Conservation (phyloP, 2,797 vertebrate genomes). For the Microhierax caerulescens region DNA sequence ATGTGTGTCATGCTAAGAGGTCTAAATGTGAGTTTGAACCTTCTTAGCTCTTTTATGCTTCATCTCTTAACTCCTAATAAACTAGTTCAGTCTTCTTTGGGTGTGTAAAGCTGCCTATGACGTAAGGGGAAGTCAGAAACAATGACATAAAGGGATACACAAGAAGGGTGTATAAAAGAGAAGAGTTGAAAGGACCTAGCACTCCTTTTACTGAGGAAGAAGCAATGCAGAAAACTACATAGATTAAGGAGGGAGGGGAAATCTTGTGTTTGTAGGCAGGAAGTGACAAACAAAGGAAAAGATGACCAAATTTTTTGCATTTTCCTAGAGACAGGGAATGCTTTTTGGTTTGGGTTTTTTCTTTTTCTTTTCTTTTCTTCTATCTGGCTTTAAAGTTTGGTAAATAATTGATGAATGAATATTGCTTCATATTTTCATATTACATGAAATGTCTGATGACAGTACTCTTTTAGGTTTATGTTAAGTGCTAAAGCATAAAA, state of each 20-base stretch:
- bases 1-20: neutral
- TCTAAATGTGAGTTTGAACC: neutral
- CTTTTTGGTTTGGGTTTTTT: neutral
- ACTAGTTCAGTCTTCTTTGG: neutral
- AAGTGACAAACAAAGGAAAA: neutral
- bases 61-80: neutral
- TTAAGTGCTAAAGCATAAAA: neutral
- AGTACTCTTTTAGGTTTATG: neutral
- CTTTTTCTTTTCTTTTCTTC: accelerated
- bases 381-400: neutral
- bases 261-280: neutral
- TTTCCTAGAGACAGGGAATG: neutral
- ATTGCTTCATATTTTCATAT: neutral
- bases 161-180: neutral
- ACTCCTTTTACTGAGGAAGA: neutral
- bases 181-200: neutral
- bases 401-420: neutral
- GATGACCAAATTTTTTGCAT: neutral
- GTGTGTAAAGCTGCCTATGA: neutral
- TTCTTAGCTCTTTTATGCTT: neutral
- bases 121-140: neutral
- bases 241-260: neutral
- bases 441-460: neutral
- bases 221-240: neutral
- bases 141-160: neutral